Evolutionary conservation across 2,888 invertebrate genomes (phyloP), one percentile per base, ranked within the genome.

Genomic region (Cryptocephalus moraei): DNA sequence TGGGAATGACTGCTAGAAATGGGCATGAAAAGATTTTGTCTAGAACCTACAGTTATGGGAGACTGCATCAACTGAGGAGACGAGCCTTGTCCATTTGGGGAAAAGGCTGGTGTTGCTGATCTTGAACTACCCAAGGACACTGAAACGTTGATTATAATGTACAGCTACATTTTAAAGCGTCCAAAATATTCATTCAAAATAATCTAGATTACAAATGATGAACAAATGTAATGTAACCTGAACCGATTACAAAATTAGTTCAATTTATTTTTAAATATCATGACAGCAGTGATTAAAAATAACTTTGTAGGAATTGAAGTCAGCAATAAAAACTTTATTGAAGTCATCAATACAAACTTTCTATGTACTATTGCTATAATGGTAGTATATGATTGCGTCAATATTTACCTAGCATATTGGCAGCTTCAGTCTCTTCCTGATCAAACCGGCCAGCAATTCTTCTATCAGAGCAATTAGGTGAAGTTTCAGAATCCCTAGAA

Each of bases 381-480:
- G 22, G 36, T 34, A 9, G 36, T 45, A 45, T 43, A 13, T 47
- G 38, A 50, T 46, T 39, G 6, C 22, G 6, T 22, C 22, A 22
- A 22, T 33, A 65, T 72, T 70, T 73, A 86, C 90, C 90, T 52
- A 95, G 76, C 91, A 94, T 93, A 70, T 91, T 94, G 42, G 95
- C 95, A 50, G 92, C 95, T 73, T 96, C 95, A 1, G 91, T 93
- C 73, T 95, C 95, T 63, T 95, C 93, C 58, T 87, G 89, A 71
- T 92, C 92, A 70, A 91, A 91, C 48, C 88, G 77, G 3, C 90
- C 87, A 34, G 89, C 77, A 62, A 88, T 82, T 58, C 89, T 78
- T 53, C 78, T 64, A 53, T 79, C 79, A 57, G 77, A 79, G 69
- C 84, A 87, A 65, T 86, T 88, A n/a, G 91, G 90, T 46, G 85